phyloP scores from a whole-genome alignment of 2,113 vertebrate genomes.

The Choloepus hoffmanni region DNA sequence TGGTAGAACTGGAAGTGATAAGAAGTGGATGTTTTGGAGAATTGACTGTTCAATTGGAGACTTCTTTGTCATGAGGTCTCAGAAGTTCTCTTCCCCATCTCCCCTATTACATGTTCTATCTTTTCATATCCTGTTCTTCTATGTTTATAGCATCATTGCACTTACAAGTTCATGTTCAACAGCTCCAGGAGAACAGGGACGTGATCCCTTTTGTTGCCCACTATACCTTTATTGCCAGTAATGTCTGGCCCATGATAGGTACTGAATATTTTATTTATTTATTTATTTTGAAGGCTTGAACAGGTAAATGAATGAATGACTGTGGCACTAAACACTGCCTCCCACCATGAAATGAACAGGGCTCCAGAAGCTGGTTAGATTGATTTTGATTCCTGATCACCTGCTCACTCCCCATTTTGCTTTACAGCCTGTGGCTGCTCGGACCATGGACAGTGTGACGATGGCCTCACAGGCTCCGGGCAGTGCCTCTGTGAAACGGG shows the following conservation, averaged over 20 bases:
- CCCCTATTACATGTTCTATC: neutral
- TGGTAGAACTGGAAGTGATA: accelerated
- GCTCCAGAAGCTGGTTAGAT: neutral
- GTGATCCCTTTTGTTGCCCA: neutral
- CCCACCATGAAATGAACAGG: neutral
- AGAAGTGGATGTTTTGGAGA: neutral
- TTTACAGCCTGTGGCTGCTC: slow-evolving; percentile 93
- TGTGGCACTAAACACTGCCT: neutral
- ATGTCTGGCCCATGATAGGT: too few species aligned
- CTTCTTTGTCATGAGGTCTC: neutral
- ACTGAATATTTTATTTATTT: neutral
- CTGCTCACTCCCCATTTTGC: neutral
- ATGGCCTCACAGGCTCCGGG: slow-evolving; percentile 90
- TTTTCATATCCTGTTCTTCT: neutral
- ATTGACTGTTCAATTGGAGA: neutral
- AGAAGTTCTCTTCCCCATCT: neutral
- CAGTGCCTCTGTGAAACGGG: slow-evolving; percentile 92
- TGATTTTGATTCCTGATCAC: neutral
- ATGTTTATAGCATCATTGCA: too few species aligned
- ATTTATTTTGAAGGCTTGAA: neutral
- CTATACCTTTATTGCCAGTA: neutral
- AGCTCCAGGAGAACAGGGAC: neutral
- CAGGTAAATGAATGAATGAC: neutral
- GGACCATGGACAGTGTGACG: slow-evolving; percentile 90
- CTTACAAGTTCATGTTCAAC: neutral